Conservation (phyloP, 2,797 vertebrate species). For the Trichosurus vulpecula region DNA sequence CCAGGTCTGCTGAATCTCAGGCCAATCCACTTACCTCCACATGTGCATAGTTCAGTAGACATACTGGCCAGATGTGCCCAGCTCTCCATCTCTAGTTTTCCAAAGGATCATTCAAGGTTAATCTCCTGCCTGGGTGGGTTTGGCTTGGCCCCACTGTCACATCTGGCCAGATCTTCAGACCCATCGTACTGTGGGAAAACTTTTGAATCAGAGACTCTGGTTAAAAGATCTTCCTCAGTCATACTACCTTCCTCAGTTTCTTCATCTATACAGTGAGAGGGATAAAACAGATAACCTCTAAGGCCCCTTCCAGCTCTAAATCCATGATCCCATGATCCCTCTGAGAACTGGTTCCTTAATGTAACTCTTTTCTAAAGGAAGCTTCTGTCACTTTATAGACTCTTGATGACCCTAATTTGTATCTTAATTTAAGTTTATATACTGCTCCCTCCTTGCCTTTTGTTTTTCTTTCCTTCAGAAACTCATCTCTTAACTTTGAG, state of each 20-base stretch:
- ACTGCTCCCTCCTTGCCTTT: not conserved
- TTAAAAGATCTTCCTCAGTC: not conserved
- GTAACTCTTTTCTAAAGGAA: not conserved
- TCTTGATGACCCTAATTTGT: not conserved
- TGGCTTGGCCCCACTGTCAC: not conserved
- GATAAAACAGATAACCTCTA: not conserved
- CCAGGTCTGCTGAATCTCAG: not conserved
- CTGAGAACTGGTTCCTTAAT: not conserved
- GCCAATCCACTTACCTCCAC: not conserved
- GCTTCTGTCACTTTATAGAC: not conserved
- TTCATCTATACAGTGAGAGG: not conserved
- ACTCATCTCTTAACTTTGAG: not conserved
- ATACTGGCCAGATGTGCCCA: not conserved
- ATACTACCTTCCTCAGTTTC: not conserved
- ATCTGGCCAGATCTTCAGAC: not conserved
- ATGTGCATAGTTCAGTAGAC: not conserved
- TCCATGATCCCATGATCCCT: not conserved
- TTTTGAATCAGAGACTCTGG: not conserved
- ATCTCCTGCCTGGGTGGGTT: not conserved
- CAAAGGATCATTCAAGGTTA: not conserved
- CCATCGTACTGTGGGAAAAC: not conserved
- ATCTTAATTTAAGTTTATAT: not conserved
- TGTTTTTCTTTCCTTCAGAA: not conserved
- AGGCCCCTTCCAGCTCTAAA: not conserved
- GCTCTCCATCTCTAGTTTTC: not conserved